Percentiles rank a stretch among this genome's conserved stretches.
phyloP scores from a whole-genome alignment of 2,888 invertebrate species.

The Acronicta leporina region DNA sequence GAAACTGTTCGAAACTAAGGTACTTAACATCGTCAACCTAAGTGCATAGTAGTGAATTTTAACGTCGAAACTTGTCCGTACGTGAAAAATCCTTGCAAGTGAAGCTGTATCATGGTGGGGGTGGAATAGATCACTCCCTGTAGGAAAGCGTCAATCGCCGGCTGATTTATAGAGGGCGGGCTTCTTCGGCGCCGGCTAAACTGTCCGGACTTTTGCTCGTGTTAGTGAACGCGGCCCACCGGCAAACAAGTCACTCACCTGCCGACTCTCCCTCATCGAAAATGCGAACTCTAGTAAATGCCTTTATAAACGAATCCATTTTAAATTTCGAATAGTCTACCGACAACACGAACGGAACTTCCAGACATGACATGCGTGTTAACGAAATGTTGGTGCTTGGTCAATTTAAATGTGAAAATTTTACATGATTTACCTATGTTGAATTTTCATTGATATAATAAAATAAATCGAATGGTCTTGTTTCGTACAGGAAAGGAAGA shows the following conservation, averaged over 20 bases:
- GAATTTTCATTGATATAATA: conserved; percentile 62
- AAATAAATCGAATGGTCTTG: conserved; percentile 32
- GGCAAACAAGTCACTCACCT: conserved; percentile 89
- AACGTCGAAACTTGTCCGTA: conserved; percentile 67
- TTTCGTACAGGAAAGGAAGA: too few species aligned
- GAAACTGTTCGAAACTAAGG: conserved; percentile 22
- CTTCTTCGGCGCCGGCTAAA: conserved; percentile 78
- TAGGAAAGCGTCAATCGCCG: conserved; percentile 87
- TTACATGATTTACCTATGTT: conserved; percentile 65
- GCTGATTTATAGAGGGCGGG: conserved; percentile 87
- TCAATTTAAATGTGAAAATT: conserved; percentile 77
- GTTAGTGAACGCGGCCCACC: conserved; percentile 73
- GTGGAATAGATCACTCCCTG: conserved; percentile 88
- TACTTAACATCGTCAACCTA: conserved; percentile 43
- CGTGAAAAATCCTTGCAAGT: conserved; percentile 81
- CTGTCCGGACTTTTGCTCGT: conserved; percentile 85
- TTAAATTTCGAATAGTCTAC: conserved; percentile 85
- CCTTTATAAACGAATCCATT: conserved; percentile 87
- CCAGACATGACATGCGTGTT: conserved; percentile 86
- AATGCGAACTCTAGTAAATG: conserved; percentile 84
- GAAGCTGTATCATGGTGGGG: conserved; percentile 83
- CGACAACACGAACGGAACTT: conserved; percentile 83
- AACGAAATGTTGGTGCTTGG: conserved; percentile 82
- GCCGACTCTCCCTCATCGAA: conserved; percentile 84
- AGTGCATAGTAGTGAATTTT: conserved; percentile 62